Percentiles rank a stretch among this genome's conserved stretches.
Conservation (phyloP, 2,113 vertebrate genomes). For the Numida meleagris region DNA sequence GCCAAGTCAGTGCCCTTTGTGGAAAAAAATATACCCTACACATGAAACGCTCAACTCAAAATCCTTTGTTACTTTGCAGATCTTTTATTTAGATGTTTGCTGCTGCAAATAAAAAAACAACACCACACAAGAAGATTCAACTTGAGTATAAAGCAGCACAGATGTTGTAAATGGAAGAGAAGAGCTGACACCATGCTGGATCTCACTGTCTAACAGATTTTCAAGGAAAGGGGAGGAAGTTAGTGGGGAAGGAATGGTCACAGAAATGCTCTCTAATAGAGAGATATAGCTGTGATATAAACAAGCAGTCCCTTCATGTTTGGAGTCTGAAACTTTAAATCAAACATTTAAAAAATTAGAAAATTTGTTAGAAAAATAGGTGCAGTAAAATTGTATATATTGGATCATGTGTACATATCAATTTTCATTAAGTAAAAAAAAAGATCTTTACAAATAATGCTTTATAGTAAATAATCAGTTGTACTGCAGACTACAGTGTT, state of each 20-base stretch:
- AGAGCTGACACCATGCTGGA: background rate
- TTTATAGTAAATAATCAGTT: conserved; percentile 14
- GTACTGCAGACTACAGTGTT: conserved; percentile 69
- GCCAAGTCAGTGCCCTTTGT: background rate
- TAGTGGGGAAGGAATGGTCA: background rate
- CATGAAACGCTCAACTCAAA: background rate
- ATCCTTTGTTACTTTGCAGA: conserved; percentile 28
- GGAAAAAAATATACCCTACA: background rate
- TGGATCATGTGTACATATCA: conserved; percentile 20
- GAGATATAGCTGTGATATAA: conserved; percentile 38
- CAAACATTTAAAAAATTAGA: conserved; percentile 56
- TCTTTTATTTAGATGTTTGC: conserved; percentile 64
- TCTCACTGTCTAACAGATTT: conserved; percentile 31
- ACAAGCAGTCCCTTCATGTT: conserved; percentile 61
- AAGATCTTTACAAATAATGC: conserved; percentile 62
- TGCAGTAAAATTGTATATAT: conserved; percentile 53
- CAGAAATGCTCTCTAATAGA: conserved; percentile 51
- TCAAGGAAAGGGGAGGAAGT: background rate
- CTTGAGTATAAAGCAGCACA: conserved; percentile 36
- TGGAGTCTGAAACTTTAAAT: conserved; percentile 59
- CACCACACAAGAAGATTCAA: conserved; percentile 1
- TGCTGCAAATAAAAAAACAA: conserved; percentile 35
- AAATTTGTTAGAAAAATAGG: conserved; percentile 71
- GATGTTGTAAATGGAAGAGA: background rate
- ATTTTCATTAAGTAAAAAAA: conserved; percentile 69